phyloP scores from a whole-genome alignment of 2,888 invertebrate species.

The Theristus sp. region DNA sequence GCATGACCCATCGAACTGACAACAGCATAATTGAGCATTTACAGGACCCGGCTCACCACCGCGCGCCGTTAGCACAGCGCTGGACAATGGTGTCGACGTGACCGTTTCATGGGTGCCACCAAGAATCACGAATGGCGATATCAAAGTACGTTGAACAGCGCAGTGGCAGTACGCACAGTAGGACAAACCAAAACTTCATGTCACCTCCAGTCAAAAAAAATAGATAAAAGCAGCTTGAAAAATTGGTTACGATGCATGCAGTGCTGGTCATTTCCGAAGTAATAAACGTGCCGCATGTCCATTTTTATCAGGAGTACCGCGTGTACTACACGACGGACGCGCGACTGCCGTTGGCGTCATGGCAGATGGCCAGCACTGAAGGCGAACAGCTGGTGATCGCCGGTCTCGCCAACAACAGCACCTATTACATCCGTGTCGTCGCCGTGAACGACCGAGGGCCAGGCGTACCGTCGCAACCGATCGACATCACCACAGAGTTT shows the following conservation, averaged over 20 bases:
- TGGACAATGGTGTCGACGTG: not conserved
- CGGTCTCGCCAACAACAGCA: not conserved
- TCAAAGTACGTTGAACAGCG: no score
- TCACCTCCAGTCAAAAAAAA: no score
- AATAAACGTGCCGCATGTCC: no score
- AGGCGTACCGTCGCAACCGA: not conserved
- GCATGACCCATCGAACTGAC: no score
- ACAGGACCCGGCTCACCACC: not conserved
- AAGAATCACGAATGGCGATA: no score
- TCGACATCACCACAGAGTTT: not conserved
- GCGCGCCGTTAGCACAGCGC: not conserved
- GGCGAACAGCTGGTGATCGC: not conserved
- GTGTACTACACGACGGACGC: not conserved
- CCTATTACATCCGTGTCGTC: not conserved
- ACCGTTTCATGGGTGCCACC: not conserved
- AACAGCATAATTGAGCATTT: no score
- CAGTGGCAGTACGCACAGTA: no score
- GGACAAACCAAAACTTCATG: no score
- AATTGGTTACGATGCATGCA: no score
- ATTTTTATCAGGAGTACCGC: not conserved
- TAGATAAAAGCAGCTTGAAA: no score
- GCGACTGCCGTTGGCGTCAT: not conserved
- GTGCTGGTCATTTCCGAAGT: no score
- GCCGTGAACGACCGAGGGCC: not conserved
- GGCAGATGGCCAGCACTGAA: not conserved